phyloP scores from a whole-genome alignment of 2,113 vertebrate genomes.

The Misgurnus mizolepis region DNA sequence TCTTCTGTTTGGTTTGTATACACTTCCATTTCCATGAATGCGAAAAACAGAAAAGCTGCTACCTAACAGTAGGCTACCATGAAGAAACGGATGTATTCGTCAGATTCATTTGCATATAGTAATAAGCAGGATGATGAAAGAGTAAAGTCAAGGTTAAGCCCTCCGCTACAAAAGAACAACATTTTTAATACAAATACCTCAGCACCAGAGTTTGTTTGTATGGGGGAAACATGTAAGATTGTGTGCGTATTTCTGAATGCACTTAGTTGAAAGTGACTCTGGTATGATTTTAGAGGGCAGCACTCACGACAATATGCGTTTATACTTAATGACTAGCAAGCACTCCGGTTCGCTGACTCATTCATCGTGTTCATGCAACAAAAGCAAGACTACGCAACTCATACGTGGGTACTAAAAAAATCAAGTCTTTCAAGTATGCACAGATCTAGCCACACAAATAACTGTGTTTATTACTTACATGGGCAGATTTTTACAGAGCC shows the following conservation, averaged over 20 bases:
- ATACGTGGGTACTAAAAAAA: conserved; percentile 9
- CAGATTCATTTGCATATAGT: conserved; percentile 63
- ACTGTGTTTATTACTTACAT: not conserved
- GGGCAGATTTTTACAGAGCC: no score
- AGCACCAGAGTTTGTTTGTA: not conserved
- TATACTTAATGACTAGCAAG: conserved; percentile 26
- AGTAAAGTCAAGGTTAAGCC: conserved; percentile 52
- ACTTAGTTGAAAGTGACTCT: conserved; percentile 11
- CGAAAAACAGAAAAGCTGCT: conserved; percentile 38
- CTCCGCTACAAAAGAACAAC: conserved; percentile 43
- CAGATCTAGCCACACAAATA: not conserved
- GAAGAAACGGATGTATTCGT: conserved; percentile 49
- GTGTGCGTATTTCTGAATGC: conserved; percentile 14
- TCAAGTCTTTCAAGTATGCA: not conserved
- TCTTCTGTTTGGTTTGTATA: not conserved
- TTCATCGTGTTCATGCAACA: conserved; percentile 19
- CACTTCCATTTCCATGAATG: not conserved
- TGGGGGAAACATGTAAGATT: not conserved
- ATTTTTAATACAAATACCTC: conserved; percentile 22
- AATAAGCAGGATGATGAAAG: conserved; percentile 61
- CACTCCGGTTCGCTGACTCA: conserved; percentile 15
- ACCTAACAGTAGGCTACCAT: conserved; percentile 36
- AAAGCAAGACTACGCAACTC: conserved; percentile 26
- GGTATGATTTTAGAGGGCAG: not conserved
- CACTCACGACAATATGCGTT: not conserved